A percentile compares a stretch with the other conserved stretches of the same genome.
Conservation (phyloP, 2,888 invertebrate species). For the Apotomis turbidana region DNA sequence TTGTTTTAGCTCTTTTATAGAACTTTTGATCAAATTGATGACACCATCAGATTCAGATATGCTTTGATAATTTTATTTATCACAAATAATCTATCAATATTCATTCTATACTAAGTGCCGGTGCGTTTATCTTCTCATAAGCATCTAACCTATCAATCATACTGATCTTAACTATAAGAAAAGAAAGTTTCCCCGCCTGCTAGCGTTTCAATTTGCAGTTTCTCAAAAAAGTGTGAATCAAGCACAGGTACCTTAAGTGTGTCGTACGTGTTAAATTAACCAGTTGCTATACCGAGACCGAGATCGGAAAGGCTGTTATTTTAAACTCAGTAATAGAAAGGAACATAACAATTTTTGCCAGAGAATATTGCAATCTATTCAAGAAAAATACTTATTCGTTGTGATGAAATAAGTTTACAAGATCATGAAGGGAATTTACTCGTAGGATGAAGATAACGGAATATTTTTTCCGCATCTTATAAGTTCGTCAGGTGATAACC, state of each 20-base stretch:
- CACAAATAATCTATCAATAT: no score
- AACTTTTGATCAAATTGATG: no score
- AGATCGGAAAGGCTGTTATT: conserved; percentile 53
- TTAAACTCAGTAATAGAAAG: conserved; percentile 61
- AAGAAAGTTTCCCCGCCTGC: conserved; percentile 7
- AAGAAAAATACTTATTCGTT: background rate
- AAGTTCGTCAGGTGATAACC: conserved; percentile 43
- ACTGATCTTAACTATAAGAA: background rate
- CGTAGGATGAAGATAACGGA: background rate
- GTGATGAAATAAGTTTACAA: background rate
- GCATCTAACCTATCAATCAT: background rate
- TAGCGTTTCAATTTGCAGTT: conserved; percentile 26
- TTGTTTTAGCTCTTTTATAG: no score
- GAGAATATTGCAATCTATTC: conserved; percentile 3
- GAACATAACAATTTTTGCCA: conserved; percentile 54
- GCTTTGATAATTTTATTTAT: no score
- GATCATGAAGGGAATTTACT: background rate
- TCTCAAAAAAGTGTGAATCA: conserved; percentile 28
- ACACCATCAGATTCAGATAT: no score
- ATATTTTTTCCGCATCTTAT: background rate
- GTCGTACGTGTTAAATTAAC: conserved; percentile 40
- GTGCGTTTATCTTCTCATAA: background rate
- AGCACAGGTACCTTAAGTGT: conserved; percentile 35
- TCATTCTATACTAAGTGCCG: background rate
- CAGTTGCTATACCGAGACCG: conserved; percentile 45